A percentile compares a stretch with the other conserved stretches of the same genome.
Conservation (phyloP, 1,140 invertebrate species). For the Drosophila orosa region DNA sequence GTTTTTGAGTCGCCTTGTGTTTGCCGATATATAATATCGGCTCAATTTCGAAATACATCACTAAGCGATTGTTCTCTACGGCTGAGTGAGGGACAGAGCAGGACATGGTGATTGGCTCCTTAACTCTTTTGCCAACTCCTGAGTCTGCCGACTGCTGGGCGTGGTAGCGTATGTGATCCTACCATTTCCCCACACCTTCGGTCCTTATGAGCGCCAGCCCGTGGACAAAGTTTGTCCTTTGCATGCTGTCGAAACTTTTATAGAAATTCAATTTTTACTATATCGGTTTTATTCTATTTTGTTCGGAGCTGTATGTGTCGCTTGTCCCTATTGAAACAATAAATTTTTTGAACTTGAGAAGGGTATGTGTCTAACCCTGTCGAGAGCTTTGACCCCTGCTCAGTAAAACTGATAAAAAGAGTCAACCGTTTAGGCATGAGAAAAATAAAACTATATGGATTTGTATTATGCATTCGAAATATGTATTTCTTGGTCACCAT, state of each 20-base stretch:
- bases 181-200: constrained; percentile 2
- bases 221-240: constrained; percentile 72
- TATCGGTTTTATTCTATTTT: constrained; percentile 45
- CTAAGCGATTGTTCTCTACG: constrained; percentile 4
- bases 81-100: constrained; percentile 28
- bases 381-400: constrained; percentile 55
- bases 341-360: constrained; percentile 59
- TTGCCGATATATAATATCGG: not conserved
- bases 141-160: constrained; percentile 45
- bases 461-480: not conserved
- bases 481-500: not conserved
- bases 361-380: constrained; percentile 56
- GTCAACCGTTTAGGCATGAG: constrained; percentile 28
- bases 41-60: not conserved
- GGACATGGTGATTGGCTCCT: constrained; percentile 71
- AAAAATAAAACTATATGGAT: not conserved
- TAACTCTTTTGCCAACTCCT: constrained; percentile 73
- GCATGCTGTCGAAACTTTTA: constrained; percentile 76
- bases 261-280: constrained; percentile 77
- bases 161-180: constrained; percentile 47
- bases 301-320: constrained; percentile 59
- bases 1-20: not conserved
- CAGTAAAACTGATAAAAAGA: constrained; percentile 12
- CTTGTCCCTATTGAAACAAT: constrained; percentile 68
- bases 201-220: constrained; percentile 1